Evolutionary conservation across 2,797 vertebrate genomes (phyloP), one percentile per base, ranked within the genome.

Genomic region (Corythornis leucogaster): DNA sequence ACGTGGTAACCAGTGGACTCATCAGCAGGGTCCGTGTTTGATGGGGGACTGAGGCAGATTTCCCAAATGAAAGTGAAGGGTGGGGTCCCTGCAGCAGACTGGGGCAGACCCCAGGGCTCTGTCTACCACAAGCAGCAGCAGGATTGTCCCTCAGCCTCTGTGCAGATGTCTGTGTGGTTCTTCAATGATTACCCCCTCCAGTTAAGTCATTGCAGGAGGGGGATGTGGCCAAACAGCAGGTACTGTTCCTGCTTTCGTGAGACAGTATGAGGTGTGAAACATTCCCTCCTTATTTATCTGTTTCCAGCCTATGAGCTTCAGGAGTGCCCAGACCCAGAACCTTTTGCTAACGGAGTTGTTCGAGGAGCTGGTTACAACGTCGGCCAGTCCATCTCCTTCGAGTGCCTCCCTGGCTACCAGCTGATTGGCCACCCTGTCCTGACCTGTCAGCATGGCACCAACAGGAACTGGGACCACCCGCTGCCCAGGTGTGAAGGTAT

Each of bases 381-480:
- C 8, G 99, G 99, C 59, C 99, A 99, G 91, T 99, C 99, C 43
- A 99, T 99, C 96, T 99, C 99, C 61, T 99, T 99, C 1, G 99
- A 99, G 96, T 99, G 99, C 89, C 97, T 99, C 59, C 98, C 98
- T 7, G 99, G 99, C 19, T 99, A 98, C 97, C 99, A 98, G 14
- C 98, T 99, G 14, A 97, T 97, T 85, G 99, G 99, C 43, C 97
- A 99, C 63, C 98, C 99, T 5, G 99, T 99, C 91, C 98, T 99
- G 70, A 99, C 99, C 30, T 99, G 99, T 76, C 98, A 99, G 75
- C 99, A 99, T 1, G 99, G 99, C 85, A 99, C 98, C 92, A 99
- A 99, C 42, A 98, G 99, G 92, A 99, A 99, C 96, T 99, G 99
- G 99, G 99, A 99, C 96, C 98, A 99, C 85, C 98, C 98, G 0